Evolutionary conservation across 1,140 invertebrate species (phyloP).

Genomic region (Diprion similis): DNA sequence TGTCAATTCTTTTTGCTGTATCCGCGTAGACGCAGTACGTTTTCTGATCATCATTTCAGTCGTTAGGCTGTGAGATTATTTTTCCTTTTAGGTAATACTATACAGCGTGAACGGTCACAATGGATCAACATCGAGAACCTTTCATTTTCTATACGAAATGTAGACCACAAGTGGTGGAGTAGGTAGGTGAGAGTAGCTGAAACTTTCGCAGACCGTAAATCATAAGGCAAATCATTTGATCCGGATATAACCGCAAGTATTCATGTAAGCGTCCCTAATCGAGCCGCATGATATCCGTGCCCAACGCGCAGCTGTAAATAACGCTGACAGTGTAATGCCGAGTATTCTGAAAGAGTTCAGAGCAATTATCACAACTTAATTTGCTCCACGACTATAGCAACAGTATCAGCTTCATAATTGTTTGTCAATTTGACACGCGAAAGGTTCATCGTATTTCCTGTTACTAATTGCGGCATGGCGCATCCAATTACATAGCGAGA

Average conservation of each 20-base stretch:
- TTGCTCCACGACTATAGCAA: not conserved
- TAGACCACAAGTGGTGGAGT: no score
- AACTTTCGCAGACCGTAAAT: no score
- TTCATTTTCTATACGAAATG: no score
- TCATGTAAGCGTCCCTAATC: not conserved
- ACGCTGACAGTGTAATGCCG: not conserved
- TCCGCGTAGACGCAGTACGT: no score
- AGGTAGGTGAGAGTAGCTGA: no score
- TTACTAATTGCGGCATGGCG: not conserved
- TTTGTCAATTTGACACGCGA: not conserved
- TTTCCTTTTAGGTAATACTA: no score
- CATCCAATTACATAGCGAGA: not conserved
- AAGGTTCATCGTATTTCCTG: conserved; percentile 3
- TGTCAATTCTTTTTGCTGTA: no score
- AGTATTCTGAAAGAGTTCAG: not conserved
- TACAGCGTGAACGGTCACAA: no score
- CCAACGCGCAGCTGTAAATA: not conserved
- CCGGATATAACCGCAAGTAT: not conserved
- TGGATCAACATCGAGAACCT: no score
- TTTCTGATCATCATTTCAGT: no score
- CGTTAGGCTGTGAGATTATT: no score
- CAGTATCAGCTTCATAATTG: not conserved
- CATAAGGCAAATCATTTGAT: not conserved
- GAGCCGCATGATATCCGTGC: not conserved
- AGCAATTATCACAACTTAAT: not conserved